Base-by-base conservation (phyloP, 1,140 invertebrate genomes). In the Caenorhabditis latens region DNA sequence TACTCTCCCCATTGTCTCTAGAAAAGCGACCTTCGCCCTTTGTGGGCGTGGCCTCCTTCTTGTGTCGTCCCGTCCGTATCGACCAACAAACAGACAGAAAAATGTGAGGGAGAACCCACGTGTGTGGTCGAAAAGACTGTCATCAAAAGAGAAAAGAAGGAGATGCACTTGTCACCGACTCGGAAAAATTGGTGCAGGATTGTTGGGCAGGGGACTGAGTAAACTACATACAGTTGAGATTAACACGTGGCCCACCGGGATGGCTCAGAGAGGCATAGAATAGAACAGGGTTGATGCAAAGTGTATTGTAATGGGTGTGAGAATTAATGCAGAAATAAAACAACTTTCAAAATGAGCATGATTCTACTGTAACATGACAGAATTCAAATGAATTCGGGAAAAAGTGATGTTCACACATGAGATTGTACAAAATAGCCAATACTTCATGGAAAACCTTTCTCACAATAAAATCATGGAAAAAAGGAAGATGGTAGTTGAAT, bases 21-120 rank as follows among this genome's bases (percentile, higher is more conserved):
- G 16, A 43, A 79, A 79, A 48, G 46, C 71, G 71, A 79, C 71
- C 71, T 79, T 79, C 40, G 46, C 71, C 71, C 71, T 50, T 79
- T 79, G 71, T n/a, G 71, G 71, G 71, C 46, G 71, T 48, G 71
- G 71, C 46, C 40, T 79, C 6, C 16, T 53, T 16, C 50, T 53
- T 53, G 50, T 53, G 13, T 42, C 71, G 9, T n/a, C 65, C 46
- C 42, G 11, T 50, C 21, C 24, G n/a, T 48, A 4, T 79, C 71
- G n/a, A 79, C 46, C 43, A n/a, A 79, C 46, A n/a, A 79, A 79
- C 71, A 79, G 16, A 50, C 63, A 67, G 21, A 67, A 21, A 21
- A 71, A 42, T 43, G 42, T 3, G 24, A 71, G 40, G 9, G 65
- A 71, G n/a, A n/a, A 40, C 65, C 42, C 65, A 71, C 65, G 65